phyloP scores from a whole-genome alignment of 2,797 vertebrate species.

The Bovichtus diacanthus region DNA sequence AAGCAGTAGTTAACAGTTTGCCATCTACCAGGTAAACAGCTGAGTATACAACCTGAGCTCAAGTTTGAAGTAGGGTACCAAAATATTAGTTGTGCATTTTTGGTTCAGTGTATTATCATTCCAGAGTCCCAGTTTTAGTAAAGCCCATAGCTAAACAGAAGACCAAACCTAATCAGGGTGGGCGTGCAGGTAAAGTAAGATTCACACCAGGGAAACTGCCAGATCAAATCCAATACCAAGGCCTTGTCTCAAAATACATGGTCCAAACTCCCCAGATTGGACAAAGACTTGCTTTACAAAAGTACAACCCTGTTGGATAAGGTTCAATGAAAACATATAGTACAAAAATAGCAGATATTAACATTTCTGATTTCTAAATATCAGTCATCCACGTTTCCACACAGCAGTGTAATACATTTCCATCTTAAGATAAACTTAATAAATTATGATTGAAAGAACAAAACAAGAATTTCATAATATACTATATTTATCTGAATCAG shows the following conservation, averaged over 20 bases:
- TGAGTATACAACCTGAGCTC: not conserved
- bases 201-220: not conserved
- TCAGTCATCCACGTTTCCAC: not conserved
- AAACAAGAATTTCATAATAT: not conserved
- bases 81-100: not conserved
- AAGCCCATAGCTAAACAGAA: not conserved
- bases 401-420: not conserved
- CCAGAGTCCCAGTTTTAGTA: not conserved
- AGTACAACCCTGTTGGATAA: not conserved
- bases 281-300: not conserved
- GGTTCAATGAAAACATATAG: not conserved
- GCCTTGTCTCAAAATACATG: too few species aligned
- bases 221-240: not conserved
- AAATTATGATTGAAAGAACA: not conserved
- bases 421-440: not conserved
- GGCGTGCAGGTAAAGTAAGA: not conserved
- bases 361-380: not conserved
- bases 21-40: conserved; percentile 3
- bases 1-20: not conserved
- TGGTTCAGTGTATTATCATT: not conserved
- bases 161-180: not conserved
- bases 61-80: not conserved
- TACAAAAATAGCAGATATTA: not conserved
- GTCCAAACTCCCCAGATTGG: not conserved
- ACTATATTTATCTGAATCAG: not conserved